Percentiles rank a stretch among this genome's conserved stretches.
phyloP scores from a whole-genome alignment of 1,140 invertebrate genomes.

The Archivesica marissinica region DNA sequence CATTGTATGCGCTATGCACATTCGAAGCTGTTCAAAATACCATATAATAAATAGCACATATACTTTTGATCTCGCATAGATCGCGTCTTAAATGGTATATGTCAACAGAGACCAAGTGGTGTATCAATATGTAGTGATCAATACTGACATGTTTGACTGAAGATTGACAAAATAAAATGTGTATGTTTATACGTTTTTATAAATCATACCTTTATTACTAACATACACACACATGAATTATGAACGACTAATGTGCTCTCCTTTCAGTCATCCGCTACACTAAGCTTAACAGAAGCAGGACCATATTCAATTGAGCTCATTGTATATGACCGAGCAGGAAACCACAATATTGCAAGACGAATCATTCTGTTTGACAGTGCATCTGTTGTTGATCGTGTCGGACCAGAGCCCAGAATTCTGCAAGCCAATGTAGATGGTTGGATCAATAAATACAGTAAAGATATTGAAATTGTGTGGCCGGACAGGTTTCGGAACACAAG shows the following conservation, averaged over 20 bases:
- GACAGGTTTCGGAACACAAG: neutral
- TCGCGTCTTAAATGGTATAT: neutral
- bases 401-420: neutral
- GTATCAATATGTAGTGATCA: neutral
- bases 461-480: slow-evolving; percentile 1
- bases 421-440: neutral
- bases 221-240: too few species aligned
- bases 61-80: neutral
- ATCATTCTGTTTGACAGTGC: slow-evolving; percentile 16
- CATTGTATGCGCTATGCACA: too few species aligned
- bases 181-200: neutral
- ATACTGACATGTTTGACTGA: neutral
- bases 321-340: neutral
- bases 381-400: neutral
- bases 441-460: neutral
- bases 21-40: too few species aligned
- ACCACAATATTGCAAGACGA: neutral
- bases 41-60: too few species aligned
- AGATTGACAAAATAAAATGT: neutral
- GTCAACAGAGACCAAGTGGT: neutral
- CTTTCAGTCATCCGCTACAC: neutral
- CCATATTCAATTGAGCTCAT: neutral
- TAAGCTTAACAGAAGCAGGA: neutral
- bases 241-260: neutral
- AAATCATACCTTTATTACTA: too few species aligned